These are phyloP conservation scores for Geotrupes spiniger DNA, from an alignment of 2,888 invertebrate genomes.

Conservation along the genomic window DNA sequence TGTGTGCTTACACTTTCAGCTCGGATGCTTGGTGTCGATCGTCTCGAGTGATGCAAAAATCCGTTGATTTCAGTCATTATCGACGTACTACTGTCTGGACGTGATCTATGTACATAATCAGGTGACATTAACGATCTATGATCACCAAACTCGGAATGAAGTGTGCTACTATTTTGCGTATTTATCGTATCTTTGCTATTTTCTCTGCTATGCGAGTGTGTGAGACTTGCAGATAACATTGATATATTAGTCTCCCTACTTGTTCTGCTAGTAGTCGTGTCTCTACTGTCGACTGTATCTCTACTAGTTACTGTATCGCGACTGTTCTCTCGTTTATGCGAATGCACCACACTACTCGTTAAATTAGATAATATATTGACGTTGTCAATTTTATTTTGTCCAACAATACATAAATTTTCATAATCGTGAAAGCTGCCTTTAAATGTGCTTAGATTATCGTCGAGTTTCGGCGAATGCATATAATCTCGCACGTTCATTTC, in stretches of 20 bases:
- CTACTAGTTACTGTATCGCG: conserved; percentile 24
- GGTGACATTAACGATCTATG: conserved; percentile 29
- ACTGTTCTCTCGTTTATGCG: conserved; percentile 24
- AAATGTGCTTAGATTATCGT: not conserved
- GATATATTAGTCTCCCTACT: conserved; percentile 4
- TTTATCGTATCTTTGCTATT: conserved; percentile 28
- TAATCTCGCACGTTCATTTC: not conserved
- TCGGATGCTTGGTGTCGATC: conserved; percentile 39
- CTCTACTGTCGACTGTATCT: conserved; percentile 9
- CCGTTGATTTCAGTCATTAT: conserved; percentile 41
- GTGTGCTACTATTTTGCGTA: conserved; percentile 23
- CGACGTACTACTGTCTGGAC: conserved; percentile 41
- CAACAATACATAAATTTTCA: conserved; percentile 41
- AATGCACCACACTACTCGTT: conserved; percentile 16
- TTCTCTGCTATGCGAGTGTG: conserved; percentile 26
- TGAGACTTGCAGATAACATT: not conserved
- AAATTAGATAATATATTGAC: conserved; percentile 20
- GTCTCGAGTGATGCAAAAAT: conserved; percentile 37
- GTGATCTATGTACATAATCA: conserved; percentile 38
- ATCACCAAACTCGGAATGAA: conserved; percentile 25
- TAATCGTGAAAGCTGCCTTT: conserved; percentile 33
- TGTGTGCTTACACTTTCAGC: conserved; percentile 32
- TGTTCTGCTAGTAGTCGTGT: conserved; percentile 7
- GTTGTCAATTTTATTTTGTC: conserved; percentile 18
- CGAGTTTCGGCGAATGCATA: not conserved